Base-by-base conservation (phyloP, 2,113 vertebrate species). In the Corythornis vintsioides region DNA sequence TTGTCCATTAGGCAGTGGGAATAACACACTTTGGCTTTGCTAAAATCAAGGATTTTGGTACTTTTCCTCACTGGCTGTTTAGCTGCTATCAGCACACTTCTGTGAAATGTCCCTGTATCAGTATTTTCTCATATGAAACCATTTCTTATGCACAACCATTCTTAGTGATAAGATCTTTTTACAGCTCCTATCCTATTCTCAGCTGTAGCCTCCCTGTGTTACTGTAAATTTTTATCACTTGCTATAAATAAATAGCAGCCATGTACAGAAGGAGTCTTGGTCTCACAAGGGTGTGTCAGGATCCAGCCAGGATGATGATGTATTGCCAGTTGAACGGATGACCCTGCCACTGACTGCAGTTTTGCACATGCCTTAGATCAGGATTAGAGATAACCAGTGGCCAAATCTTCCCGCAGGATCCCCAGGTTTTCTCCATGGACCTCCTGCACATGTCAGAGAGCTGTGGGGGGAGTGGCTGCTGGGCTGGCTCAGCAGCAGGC, bases 121-220 rank as follows among this genome's bases (percentile, higher is more conserved):
- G 72, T 72, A 59, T 89, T 96, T 90, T 95, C 64, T 82, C 50
- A 63, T 70, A 72, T 84, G 84, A 96, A 96, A 79, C 86, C 31
- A 57, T 87, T 96, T 59, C 88, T 89, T 76, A 45, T 72, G 77
- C 60, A 93, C 72, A 92, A 45, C 29, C 0, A 12, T 75, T 84
- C 53, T 72, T 47, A 40, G 55, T 47, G 90, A 88, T 95, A 95
- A 92, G 88, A 86, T 93, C 70, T 93, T 92, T 93, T 95, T 94
- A 84, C 50, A 61, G 66, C 79, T 92, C 83, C 80, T 95, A 11
- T 60, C 56, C 57, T 60, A 29, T 31, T 93, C 56, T 90, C 86
- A 81, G 86, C 71, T 86, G 22, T 48, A 90, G 73, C 40, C 61
- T 93, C 65, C 67, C 83, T 64, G 40, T 88, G 88, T 88, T 88